These are phyloP conservation scores for Metellina segmentata DNA, from an alignment of 2,888 invertebrate genomes.

Conservation along the genomic window DNA sequence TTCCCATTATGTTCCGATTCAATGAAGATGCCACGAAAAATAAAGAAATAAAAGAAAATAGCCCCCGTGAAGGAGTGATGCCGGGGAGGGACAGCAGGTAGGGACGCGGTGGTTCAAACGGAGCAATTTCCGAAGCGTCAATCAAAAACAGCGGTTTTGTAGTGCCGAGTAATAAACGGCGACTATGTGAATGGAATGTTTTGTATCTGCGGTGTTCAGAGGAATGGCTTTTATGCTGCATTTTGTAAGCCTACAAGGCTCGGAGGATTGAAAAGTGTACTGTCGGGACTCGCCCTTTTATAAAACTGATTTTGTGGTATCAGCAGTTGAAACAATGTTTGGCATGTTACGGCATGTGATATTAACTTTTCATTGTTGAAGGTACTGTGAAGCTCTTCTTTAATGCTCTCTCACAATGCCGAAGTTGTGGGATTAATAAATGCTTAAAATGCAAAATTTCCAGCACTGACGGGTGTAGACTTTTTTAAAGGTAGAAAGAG, in stretches of 20 bases:
- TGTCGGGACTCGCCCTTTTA: neutral
- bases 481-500: too few relatives aligned
- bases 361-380: neutral
- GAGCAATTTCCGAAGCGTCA: constrained; percentile 69
- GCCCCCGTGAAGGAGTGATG: neutral
- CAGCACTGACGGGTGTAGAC: too few relatives aligned
- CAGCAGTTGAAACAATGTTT: neutral
- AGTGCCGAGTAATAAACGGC: constrained; percentile 35
- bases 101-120: constrained; percentile 20
- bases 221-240: neutral
- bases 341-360: neutral
- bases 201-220: neutral
- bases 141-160: constrained; percentile 54
- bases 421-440: too few relatives aligned
- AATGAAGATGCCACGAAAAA: constrained; percentile 61
- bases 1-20: constrained; percentile 60
- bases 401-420: neutral
- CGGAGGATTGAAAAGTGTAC: neutral
- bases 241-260: neutral
- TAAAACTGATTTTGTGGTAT: neutral
- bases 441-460: too few relatives aligned
- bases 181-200: neutral
- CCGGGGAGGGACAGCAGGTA: neutral
- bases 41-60: constrained; percentile 5
- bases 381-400: neutral